phyloP scores from a whole-genome alignment of 2,113 vertebrate species.

The Poeciliopsis occidentalis region DNA sequence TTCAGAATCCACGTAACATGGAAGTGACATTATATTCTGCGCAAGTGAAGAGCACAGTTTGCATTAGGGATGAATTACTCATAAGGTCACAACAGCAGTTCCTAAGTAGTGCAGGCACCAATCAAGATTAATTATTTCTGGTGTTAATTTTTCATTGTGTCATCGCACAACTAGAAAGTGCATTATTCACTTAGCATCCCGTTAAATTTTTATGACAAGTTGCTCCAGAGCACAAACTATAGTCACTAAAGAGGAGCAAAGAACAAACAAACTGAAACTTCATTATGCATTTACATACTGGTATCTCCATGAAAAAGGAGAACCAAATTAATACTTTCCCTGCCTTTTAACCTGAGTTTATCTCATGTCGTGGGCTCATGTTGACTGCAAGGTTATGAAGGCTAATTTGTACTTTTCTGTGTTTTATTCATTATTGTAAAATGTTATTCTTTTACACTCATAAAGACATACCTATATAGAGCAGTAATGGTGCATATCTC shows the following conservation, averaged over 20 bases:
- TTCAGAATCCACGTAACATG: conserved; percentile 80
- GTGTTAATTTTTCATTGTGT: conserved; percentile 90
- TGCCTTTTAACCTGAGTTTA: not conserved
- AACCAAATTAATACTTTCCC: not conserved
- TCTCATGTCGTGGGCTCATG: not conserved
- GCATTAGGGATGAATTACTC: conserved; percentile 87
- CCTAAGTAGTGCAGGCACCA: conserved; percentile 85
- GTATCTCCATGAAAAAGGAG: conserved; percentile 4
- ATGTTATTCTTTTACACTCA: not conserved
- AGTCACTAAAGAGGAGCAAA: conserved; percentile 54
- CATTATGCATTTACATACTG: conserved; percentile 34
- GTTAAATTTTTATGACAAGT: conserved; percentile 89
- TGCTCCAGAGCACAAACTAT: conserved; percentile 81
- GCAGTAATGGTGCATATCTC: not conserved
- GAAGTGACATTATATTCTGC: conserved; percentile 75
- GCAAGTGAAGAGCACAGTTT: conserved; percentile 73
- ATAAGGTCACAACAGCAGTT: conserved; percentile 83
- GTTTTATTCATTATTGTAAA: not conserved
- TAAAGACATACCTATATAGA: not conserved
- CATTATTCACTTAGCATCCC: conserved; percentile 88
- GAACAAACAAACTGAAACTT: conserved; percentile 54
- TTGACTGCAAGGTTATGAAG: not conserved
- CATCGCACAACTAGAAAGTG: conserved; percentile 86
- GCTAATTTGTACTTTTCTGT: not conserved
- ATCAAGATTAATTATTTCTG: conserved; percentile 90